These are phyloP conservation scores for Galaxias olidus DNA, from an alignment of 2,797 vertebrate species.

Conservation along the genomic window DNA sequence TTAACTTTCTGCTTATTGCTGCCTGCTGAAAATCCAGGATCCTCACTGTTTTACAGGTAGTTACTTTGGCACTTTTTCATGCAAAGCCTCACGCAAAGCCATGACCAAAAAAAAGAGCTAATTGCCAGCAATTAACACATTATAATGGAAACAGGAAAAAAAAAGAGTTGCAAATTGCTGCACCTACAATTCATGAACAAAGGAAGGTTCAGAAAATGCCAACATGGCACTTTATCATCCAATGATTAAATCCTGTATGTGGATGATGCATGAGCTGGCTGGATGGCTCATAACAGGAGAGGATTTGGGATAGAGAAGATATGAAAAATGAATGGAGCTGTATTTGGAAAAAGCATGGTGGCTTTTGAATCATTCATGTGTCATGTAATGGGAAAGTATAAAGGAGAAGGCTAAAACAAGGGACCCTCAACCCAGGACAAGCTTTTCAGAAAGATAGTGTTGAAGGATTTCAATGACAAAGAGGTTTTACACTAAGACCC, in stretches of 20 bases:
- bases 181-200: constrained; percentile 66
- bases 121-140: constrained; percentile 24
- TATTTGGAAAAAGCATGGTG: constrained; percentile 73
- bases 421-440: constrained; percentile 37
- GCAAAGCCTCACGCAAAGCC: background rate
- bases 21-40: no score
- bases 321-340: constrained; percentile 73
- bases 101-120: constrained; percentile 28
- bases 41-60: no score
- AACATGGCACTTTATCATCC: constrained; percentile 56
- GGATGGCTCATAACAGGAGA: constrained; percentile 44
- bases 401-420: constrained; percentile 41
- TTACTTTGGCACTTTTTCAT: no score
- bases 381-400: constrained; percentile 70
- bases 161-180: constrained; percentile 56
- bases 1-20: no score
- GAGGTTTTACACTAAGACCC: no score
- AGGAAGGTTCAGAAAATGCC: constrained; percentile 30
- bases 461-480: background rate
- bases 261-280: constrained; percentile 35
- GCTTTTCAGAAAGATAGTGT: constrained; percentile 26
- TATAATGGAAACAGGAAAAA: constrained; percentile 58
- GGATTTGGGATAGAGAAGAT: constrained; percentile 63
- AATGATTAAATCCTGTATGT: constrained; percentile 44
- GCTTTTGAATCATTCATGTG: constrained; percentile 73